Conservation (phyloP, 2,113 vertebrate genomes). For the Aptenodytes forsteri region DNA sequence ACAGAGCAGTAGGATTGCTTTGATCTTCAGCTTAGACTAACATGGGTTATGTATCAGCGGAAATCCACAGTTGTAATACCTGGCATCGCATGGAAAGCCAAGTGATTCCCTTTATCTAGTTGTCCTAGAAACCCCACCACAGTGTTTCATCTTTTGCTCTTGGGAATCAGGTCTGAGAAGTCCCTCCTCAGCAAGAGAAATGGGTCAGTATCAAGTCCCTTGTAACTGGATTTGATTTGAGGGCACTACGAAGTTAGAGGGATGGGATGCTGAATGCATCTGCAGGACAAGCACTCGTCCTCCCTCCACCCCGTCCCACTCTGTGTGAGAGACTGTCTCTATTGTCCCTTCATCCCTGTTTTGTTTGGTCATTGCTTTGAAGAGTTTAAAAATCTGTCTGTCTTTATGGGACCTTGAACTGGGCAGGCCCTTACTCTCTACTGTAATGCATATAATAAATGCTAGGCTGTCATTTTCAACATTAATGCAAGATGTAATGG, state of each 20-base stretch:
- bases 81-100: not conserved
- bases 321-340: not conserved
- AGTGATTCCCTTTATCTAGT: not conserved
- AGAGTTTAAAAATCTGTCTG: not conserved
- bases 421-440: no score
- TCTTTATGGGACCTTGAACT: not conserved
- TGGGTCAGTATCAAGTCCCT: rapidly evolving
- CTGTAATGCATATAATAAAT: no score
- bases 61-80: not conserved
- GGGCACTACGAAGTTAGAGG: not conserved
- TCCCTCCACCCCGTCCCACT: not conserved
- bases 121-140: not conserved
- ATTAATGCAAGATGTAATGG: no score
- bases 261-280: not conserved
- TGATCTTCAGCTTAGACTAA: not conserved
- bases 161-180: not conserved
- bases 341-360: not conserved
- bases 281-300: not conserved
- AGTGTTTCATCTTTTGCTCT: not conserved
- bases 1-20: not conserved
- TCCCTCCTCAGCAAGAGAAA: not conserved
- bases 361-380: not conserved
- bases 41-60: rapidly evolving
- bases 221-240: not conserved
- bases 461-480: not conserved